Base-by-base conservation (phyloP, 2,113 vertebrate species). In the Rattus rattus region DNA sequence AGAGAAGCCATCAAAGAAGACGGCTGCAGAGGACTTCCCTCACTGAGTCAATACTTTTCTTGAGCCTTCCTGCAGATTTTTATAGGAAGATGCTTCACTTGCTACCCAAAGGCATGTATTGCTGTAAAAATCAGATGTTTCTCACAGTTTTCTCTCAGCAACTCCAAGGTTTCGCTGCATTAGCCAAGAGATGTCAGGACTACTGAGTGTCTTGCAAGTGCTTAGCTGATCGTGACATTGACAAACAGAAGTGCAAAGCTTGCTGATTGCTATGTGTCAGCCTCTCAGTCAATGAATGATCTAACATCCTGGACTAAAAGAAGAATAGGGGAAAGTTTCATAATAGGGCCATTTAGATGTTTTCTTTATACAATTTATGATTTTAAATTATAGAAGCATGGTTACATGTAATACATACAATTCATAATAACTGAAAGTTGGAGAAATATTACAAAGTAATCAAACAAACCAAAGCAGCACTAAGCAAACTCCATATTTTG, bases 121-220 rank as follows among this genome's bases (percentile, higher is more conserved):
- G 26, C 54, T 69, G 5, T 76, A 73, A 77, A 95, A 94, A 96
- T 88, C 43, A 75, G n/a, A 69, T 81, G 54, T 47, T 39, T 86
- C 33, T 43, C 26, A 7, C 1, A 94, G 19, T 14, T 47, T 87
- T 91, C 49, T 81, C 19, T 59, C 24, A 75, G 1, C 63, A 52
- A 16, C 33, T 49, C 13, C 36, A 7, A 67, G 49, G 28, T 81
- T 76, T 76, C 56, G 7, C 54, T 90, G 26, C 3, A 24, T 19
- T 69, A 11, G 65, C 86, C 69, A 39, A 52, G 28, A 88, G 54
- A n/a, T 88, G 17, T 59, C 70, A 73, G 54, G 13, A 33, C 83
- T 89, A 84, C 80, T 36, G 63, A 54, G 69, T 79, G 67, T 69
- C 61, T 63, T 77, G 1, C 26, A 54, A 89, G 59, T 8, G 5